A percentile compares a stretch with the other conserved stretches of the same genome.
Conservation (phyloP, 2,888 invertebrate genomes). For the Caenorhabditis imperialis region DNA sequence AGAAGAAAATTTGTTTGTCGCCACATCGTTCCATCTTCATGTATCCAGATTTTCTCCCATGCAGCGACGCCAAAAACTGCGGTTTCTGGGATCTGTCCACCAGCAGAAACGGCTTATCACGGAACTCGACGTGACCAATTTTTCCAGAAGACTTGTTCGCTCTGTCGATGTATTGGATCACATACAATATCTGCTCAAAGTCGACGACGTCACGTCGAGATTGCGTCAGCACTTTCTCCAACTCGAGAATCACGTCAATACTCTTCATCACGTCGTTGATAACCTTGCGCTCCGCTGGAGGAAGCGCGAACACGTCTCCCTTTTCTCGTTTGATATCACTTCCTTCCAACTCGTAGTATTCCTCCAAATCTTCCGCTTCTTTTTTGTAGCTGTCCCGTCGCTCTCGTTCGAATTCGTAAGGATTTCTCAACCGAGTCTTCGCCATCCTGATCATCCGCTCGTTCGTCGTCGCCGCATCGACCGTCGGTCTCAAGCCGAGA, state of each 20-base stretch:
- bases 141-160: conserved; percentile 23
- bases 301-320: conserved; percentile 14
- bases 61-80: conserved; percentile 15
- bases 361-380: conserved; percentile 11
- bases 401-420: conserved; percentile 37
- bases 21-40: conserved; percentile 3
- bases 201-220: conserved; percentile 27
- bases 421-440: conserved; percentile 18
- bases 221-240: conserved; percentile 52
- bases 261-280: conserved; percentile 40
- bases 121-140: conserved; percentile 24
- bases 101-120: conserved; percentile 24
- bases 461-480: conserved; percentile 5
- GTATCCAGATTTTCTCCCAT: conserved; percentile 17
- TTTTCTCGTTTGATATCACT: not conserved
- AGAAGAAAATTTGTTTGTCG: conserved; percentile 22
- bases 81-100: conserved; percentile 8
- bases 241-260: conserved; percentile 45
- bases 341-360: not conserved
- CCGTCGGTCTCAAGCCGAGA: conserved; percentile 5
- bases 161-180: conserved; percentile 54
- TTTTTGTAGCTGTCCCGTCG: conserved; percentile 23
- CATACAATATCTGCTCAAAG: conserved; percentile 25
- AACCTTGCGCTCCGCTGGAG: conserved; percentile 22
- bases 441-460: conserved; percentile 3